Conservation (phyloP, 1,140 invertebrate genomes). For the Carposina sasakii region DNA sequence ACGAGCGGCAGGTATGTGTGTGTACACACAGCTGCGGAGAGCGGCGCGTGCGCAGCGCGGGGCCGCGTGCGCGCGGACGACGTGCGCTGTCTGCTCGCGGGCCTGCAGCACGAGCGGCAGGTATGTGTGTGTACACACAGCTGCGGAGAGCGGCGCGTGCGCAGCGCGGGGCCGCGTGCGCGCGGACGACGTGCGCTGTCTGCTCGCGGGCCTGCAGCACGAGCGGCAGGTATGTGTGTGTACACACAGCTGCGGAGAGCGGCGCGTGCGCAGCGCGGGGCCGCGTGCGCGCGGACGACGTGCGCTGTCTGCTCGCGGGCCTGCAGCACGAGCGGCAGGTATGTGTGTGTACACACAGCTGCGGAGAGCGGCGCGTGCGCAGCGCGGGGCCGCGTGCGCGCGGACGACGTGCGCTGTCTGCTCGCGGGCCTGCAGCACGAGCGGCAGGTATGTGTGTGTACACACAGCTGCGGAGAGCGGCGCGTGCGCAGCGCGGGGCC, state of each 20-base stretch:
- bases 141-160: neutral
- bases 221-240: neutral
- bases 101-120: conserved; percentile 75
- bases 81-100: conserved; percentile 83
- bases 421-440: conserved; percentile 84
- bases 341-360: conserved; percentile 82
- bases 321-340: conserved; percentile 78
- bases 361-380: conserved; percentile 84
- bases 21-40: conserved; percentile 83
- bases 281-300: conserved; percentile 76
- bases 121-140: neutral
- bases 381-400: conserved; percentile 74
- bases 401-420: conserved; percentile 84
- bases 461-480: conserved; percentile 86
- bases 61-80: conserved; percentile 77
- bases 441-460: conserved; percentile 77
- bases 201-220: conserved; percentile 74
- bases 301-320: conserved; percentile 83
- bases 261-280: conserved; percentile 81
- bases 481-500: conserved; percentile 79
- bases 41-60: conserved; percentile 82
- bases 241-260: conserved; percentile 81
- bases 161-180: conserved; percentile 71
- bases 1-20: conserved; percentile 71
- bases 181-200: conserved; percentile 81